Conservation (phyloP, 1,140 invertebrate species). For the Drosophila leontia region DNA sequence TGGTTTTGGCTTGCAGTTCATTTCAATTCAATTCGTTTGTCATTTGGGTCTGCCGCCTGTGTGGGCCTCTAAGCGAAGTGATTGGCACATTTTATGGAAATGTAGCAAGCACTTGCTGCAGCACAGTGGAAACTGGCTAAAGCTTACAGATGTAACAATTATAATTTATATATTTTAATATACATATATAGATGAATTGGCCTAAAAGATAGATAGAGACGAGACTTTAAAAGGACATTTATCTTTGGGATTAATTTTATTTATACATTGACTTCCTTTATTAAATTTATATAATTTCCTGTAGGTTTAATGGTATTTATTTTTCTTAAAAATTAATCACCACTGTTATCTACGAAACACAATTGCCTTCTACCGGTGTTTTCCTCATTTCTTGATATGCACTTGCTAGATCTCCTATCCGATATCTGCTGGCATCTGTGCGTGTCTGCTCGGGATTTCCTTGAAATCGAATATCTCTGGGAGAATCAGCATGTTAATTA, state of each 20-base stretch:
- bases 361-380: conserved; percentile 6
- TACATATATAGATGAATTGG: too few relatives aligned
- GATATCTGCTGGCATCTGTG: conserved; percentile 32
- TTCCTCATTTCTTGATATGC: conserved; percentile 12
- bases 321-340: not conserved
- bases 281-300: not conserved
- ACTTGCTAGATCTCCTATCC: conserved; percentile 3
- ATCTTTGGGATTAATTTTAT: not conserved
- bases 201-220: too few relatives aligned
- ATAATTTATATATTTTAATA: not conserved
- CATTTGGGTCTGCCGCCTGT: conserved; percentile 66
- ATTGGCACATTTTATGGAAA: conserved; percentile 82
- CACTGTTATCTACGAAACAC: conserved; percentile 11
- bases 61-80: conserved; percentile 65
- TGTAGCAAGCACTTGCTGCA: conserved; percentile 53
- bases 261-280: not conserved
- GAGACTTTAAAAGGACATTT: not conserved
- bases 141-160: too few relatives aligned
- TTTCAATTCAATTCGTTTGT: conserved; percentile 83
- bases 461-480: conserved; percentile 44
- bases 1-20: conserved; percentile 62
- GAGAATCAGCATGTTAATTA: conserved; percentile 67
- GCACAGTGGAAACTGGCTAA: conserved; percentile 32
- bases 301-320: not conserved
- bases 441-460: conserved; percentile 60